Percentiles rank a stretch among this genome's conserved stretches.
These are phyloP conservation scores for Heterotilapia buettikoferi DNA, from an alignment of 2,113 vertebrate species.

Conservation along the genomic window DNA sequence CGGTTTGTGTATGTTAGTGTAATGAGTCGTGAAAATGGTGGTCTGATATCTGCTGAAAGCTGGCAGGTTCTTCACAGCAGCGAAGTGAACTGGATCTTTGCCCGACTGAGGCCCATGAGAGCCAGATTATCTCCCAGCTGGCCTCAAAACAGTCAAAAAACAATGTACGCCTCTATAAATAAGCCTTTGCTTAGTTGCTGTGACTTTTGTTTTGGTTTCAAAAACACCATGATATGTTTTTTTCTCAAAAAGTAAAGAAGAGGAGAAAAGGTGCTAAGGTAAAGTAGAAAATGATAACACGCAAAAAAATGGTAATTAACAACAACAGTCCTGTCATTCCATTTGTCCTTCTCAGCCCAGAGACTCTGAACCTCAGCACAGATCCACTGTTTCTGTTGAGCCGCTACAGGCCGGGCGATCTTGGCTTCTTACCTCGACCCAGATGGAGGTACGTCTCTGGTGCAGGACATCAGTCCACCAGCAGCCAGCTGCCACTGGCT, in stretches of 20 bases:
- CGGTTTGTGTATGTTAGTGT: background rate
- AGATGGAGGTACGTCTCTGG: background rate
- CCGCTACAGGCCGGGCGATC: background rate
- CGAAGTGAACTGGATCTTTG: background rate
- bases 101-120: background rate
- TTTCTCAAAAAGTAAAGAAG: background rate
- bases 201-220: background rate
- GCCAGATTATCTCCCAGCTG: background rate
- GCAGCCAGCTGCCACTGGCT: background rate
- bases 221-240: background rate
- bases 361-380: fast-evolving
- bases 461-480: fast-evolving
- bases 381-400: background rate
- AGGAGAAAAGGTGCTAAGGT: background rate
- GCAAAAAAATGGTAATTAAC: background rate
- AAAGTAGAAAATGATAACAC: background rate
- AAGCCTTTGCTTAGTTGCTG: background rate
- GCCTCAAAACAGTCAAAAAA: background rate
- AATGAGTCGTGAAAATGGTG: background rate
- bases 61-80: background rate
- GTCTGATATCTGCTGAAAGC: background rate
- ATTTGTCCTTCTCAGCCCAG: background rate
- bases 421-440: background rate
- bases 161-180: background rate
- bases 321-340: background rate